Conservation (phyloP, 92 coral and sea anemone species). For the Epizoanthus fatuus region DNA sequence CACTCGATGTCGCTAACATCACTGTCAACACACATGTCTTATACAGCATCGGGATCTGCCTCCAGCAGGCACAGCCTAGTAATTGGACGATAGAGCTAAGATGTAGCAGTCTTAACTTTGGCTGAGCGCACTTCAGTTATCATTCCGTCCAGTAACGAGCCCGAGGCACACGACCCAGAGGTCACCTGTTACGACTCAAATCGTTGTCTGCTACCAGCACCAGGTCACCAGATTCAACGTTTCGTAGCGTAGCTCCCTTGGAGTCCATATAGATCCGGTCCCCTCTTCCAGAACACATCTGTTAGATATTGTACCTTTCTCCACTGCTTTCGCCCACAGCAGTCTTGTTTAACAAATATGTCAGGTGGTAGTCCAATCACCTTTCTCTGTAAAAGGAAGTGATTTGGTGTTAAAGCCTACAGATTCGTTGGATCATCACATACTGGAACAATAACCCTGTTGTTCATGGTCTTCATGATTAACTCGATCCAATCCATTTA, state of each 20-base stretch:
- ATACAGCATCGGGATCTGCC: no score
- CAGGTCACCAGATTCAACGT: slow-evolving; percentile 33
- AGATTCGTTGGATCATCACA: slow-evolving; percentile 37
- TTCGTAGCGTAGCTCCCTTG: slow-evolving; percentile 7
- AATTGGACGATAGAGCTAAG: no score
- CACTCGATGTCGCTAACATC: no score
- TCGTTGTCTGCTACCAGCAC: slow-evolving; percentile 34
- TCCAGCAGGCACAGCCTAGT: no score
- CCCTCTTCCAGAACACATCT: slow-evolving; percentile 51
- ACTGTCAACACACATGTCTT: no score
- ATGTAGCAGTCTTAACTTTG: no score
- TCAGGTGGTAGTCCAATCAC: slow-evolving; percentile 38
- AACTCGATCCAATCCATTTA: no score
- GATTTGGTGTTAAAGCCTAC: slow-evolving; percentile 44
- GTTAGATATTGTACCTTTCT: slow-evolving; percentile 42
- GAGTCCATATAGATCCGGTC: slow-evolving; percentile 21
- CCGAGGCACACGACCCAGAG: slow-evolving; percentile 23
- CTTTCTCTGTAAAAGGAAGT: background rate
- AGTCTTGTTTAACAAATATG: slow-evolving; percentile 37
- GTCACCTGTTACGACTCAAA: slow-evolving; percentile 29
- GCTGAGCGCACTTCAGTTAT: no score
- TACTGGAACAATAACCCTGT: background rate
- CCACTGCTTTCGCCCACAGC: slow-evolving; percentile 39
- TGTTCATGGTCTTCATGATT: no score
- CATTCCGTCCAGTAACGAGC: no score